These are phyloP conservation scores for Sthenelais limicola DNA, from an alignment of 2,888 invertebrate species.

Conservation along the genomic window DNA sequence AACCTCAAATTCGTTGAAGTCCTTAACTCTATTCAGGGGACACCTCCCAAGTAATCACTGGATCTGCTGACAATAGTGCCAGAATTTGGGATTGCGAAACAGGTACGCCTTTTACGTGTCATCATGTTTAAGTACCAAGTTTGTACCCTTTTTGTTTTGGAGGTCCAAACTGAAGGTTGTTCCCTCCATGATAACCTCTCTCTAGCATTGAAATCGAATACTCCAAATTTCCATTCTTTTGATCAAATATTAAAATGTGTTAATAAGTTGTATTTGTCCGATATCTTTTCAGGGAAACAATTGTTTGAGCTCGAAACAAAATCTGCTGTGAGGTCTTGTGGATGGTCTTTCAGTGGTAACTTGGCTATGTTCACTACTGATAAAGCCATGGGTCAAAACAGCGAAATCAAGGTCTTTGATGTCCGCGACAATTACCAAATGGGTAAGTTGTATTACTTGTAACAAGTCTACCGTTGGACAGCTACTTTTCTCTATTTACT, in stretches of 20 bases:
- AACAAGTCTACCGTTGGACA: too few relatives aligned
- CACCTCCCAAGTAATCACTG: constrained; percentile 89
- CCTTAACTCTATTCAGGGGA: constrained; percentile 76
- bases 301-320: constrained; percentile 62
- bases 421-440: constrained; percentile 72
- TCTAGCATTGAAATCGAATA: too few relatives aligned
- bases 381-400: constrained; percentile 90
- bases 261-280: neutral
- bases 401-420: constrained; percentile 86
- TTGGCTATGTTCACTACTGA: constrained; percentile 95
- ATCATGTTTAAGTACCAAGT: neutral
- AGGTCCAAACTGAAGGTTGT: neutral
- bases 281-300: constrained; percentile 59
- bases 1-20: too few relatives aligned
- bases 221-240: too few relatives aligned
- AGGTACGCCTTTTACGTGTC: constrained; percentile 74
- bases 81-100: constrained; percentile 89
- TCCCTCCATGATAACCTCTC: neutral
- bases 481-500: too few relatives aligned
- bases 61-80: constrained; percentile 94
- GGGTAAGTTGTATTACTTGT: too few relatives aligned
- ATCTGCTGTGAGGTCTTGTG: constrained; percentile 92
- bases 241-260: too few relatives aligned
- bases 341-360: constrained; percentile 93
- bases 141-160: neutral